A percentile compares a stretch with the other conserved stretches of the same genome.
These are phyloP conservation scores for Leucoptera coffeella DNA, from an alignment of 2,888 invertebrate genomes.

Conservation along the genomic window DNA sequence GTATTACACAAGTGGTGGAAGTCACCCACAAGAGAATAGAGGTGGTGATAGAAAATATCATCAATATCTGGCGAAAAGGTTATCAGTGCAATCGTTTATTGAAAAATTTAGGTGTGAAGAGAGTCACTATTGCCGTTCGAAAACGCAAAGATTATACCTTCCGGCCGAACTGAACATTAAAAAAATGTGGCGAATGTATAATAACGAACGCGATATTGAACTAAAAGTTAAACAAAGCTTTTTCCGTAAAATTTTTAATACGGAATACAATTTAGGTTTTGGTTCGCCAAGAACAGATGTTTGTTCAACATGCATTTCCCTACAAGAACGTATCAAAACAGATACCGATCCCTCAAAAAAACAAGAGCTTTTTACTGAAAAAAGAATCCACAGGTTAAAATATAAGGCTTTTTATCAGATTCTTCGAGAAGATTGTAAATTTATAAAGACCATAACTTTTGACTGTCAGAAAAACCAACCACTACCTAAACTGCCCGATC, in stretches of 20 bases:
- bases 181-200: neutral
- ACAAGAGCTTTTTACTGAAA: conserved; percentile 1
- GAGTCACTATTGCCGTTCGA: too few relatives aligned
- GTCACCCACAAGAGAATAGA: too few relatives aligned
- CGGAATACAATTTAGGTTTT: conserved; percentile 8
- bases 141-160: too few relatives aligned
- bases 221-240: conserved; percentile 2
- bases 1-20: too few relatives aligned
- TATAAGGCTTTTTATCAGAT: too few relatives aligned
- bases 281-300: conserved; percentile 6
- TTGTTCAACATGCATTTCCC: conserved; percentile 8
- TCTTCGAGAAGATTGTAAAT: neutral
- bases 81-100: too few relatives aligned
- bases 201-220: neutral
- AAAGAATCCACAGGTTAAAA: conserved; percentile 7
- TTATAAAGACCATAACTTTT: conserved; percentile 7
- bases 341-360: neutral
- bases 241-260: conserved; percentile 5
- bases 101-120: too few relatives aligned
- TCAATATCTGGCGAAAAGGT: too few relatives aligned
- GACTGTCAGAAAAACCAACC: conserved; percentile 13
- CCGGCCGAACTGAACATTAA: neutral
- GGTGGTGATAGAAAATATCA: too few relatives aligned
- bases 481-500: conserved; percentile 12
- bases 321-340: conserved; percentile 4